Percentiles rank a stretch among this genome's conserved stretches.
Evolutionary conservation across 64 coral and sea anemone species (phyloP).

Genomic region (Actinia tenebrosa): DNA sequence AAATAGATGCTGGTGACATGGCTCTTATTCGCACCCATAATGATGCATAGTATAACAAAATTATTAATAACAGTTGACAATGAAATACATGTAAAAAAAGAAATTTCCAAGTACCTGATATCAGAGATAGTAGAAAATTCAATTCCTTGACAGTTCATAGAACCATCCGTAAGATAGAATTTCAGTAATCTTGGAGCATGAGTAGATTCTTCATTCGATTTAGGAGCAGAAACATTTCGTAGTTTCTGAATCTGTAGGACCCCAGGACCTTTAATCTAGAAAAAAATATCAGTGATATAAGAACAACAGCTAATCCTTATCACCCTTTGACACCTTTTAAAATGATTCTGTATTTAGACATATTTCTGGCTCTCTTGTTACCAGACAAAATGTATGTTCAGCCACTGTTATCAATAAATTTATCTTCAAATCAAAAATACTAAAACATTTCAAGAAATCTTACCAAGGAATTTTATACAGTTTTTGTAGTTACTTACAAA

Average conservation of each 20-base stretch:
- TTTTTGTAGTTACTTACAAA: constrained; percentile 31
- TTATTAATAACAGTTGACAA: too few species aligned
- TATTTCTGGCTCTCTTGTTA: not conserved
- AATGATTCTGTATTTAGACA: not conserved
- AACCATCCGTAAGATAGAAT: constrained; percentile 85
- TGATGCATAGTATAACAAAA: too few species aligned
- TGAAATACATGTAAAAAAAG: not conserved
- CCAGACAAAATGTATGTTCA: not conserved
- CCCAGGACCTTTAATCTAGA: constrained; percentile 82
- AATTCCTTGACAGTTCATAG: constrained; percentile 61
- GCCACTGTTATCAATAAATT: not conserved
- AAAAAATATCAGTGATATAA: not conserved
- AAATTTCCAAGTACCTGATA: constrained; percentile 50
- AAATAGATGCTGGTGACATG: too few species aligned
- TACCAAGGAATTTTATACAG: not conserved
- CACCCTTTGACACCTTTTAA: not conserved
- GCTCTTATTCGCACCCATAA: too few species aligned
- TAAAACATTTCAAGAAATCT: not conserved
- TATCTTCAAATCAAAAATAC: constrained; percentile 15
- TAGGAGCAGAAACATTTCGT: constrained; percentile 87
- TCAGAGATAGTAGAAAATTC: constrained; percentile 79
- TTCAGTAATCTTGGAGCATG: constrained; percentile 86
- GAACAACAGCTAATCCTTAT: not conserved
- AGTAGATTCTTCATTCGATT: constrained; percentile 91
- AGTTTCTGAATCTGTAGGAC: constrained; percentile 98